Percentiles rank a stretch among this genome's conserved stretches.
phyloP scores from a whole-genome alignment of 2,888 invertebrate species.

The Epirrhoe alternata region DNA sequence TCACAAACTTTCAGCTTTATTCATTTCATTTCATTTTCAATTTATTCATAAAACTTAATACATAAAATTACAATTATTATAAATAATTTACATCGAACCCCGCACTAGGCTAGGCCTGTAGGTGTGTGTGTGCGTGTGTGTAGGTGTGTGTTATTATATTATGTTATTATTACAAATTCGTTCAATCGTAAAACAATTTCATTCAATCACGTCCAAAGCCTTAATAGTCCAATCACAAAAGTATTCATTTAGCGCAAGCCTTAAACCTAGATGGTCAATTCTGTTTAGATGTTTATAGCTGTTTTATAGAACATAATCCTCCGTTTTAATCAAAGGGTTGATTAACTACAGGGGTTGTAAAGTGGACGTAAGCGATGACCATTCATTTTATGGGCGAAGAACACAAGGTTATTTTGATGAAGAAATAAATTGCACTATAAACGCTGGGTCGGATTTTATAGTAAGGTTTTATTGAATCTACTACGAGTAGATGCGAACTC shows the following conservation, averaged over 20 bases:
- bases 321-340: conserved; percentile 50
- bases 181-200: neutral
- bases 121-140: too few species aligned
- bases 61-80: too few species aligned
- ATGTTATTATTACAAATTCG: too few species aligned
- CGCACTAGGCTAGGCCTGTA: too few species aligned
- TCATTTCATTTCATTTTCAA: too few species aligned
- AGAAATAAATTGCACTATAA: conserved; percentile 25
- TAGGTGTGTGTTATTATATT: too few species aligned
- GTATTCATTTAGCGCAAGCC: conserved; percentile 33
- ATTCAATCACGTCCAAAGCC: neutral
- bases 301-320: conserved; percentile 46
- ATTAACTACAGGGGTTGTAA: conserved; percentile 51
- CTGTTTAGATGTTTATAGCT: conserved; percentile 44
- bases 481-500: too few species aligned
- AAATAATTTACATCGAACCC: too few species aligned
- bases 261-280: conserved; percentile 42
- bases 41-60: too few species aligned
- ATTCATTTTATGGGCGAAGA: conserved; percentile 36
- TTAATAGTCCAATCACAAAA: conserved; percentile 10
- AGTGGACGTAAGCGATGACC: conserved; percentile 42
- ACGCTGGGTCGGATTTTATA: conserved; percentile 9
- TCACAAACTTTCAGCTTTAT: too few species aligned
- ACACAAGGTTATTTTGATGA: conserved; percentile 32
- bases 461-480: conserved; percentile 14